Percentiles rank a stretch among this genome's conserved stretches.
Evolutionary conservation across 2,797 vertebrate genomes (phyloP).

Genomic region (Toxotes lorentzi): DNA sequence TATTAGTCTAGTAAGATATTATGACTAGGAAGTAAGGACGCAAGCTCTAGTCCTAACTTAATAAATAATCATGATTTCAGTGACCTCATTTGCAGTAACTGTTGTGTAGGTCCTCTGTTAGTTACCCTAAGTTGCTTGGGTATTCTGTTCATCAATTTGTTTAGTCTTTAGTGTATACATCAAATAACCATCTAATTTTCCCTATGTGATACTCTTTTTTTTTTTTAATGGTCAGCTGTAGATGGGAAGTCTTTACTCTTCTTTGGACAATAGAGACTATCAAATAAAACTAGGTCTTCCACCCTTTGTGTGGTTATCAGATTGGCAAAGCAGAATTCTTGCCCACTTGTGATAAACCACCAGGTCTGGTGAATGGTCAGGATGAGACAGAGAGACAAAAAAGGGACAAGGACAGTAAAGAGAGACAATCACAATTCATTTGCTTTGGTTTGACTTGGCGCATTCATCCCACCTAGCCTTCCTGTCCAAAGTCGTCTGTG

Average conservation of each 20-base stretch:
- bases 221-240: slow-evolving; percentile 39
- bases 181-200: slow-evolving; percentile 42
- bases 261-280: slow-evolving; percentile 62
- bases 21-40: slow-evolving; percentile 28
- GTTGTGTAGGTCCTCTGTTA: slow-evolving; percentile 6
- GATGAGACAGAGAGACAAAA: slow-evolving; percentile 52
- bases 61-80: slow-evolving; percentile 50
- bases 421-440: slow-evolving; percentile 70
- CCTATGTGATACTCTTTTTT: slow-evolving; percentile 21
- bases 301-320: slow-evolving; percentile 58
- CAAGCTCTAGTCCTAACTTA: slow-evolving; percentile 8
- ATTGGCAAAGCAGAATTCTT: slow-evolving; percentile 45
- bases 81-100: slow-evolving; percentile 19
- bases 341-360: slow-evolving; percentile 46
- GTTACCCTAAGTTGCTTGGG: slow-evolving; percentile 18
- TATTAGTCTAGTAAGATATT: slow-evolving; percentile 29
- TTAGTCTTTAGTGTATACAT: slow-evolving; percentile 47
- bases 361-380: slow-evolving; percentile 48
- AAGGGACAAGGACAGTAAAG: slow-evolving; percentile 61
- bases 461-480: slow-evolving; percentile 88
- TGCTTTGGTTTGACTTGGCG: slow-evolving; percentile 79
- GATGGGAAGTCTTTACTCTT: slow-evolving; percentile 38
- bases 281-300: slow-evolving; percentile 50
- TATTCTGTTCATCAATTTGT: slow-evolving; percentile 37
- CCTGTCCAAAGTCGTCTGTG: slow-evolving; percentile 99